Evolutionary conservation across 2,113 vertebrate species (phyloP).

Genomic region (Strix aluco): DNA sequence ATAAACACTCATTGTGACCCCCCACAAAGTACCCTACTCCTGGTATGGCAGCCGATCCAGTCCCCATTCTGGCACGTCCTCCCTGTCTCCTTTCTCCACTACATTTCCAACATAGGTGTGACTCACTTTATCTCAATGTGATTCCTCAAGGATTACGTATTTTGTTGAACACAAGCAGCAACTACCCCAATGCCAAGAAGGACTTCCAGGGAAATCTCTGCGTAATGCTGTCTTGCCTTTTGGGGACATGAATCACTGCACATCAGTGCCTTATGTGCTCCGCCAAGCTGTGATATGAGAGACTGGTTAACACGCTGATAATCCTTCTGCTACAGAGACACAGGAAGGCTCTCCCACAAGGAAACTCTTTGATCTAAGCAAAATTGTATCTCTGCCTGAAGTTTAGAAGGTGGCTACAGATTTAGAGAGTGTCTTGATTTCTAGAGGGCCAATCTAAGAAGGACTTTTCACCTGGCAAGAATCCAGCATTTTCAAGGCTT

Average conservation of each 20-base stretch:
- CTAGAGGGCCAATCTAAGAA: background rate
- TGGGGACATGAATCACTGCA: background rate
- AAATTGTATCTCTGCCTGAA: background rate
- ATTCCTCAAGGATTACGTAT: background rate
- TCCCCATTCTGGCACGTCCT: background rate
- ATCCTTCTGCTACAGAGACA: background rate
- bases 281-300: fast-evolving
- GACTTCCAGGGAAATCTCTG: background rate
- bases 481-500: background rate
- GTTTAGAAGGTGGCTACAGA: background rate
- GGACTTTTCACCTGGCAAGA: background rate
- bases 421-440: background rate
- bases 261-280: background rate
- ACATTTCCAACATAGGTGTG: background rate
- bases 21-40: background rate
- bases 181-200: background rate
- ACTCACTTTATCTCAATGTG: background rate
- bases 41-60: background rate
- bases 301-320: fast-evolving
- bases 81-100: background rate
- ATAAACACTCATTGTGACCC: fast-evolving
- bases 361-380: background rate
- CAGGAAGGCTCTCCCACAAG: background rate
- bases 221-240: background rate
- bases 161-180: background rate